Conservation (phyloP, 2,113 vertebrate species). For the Otus sunia region DNA sequence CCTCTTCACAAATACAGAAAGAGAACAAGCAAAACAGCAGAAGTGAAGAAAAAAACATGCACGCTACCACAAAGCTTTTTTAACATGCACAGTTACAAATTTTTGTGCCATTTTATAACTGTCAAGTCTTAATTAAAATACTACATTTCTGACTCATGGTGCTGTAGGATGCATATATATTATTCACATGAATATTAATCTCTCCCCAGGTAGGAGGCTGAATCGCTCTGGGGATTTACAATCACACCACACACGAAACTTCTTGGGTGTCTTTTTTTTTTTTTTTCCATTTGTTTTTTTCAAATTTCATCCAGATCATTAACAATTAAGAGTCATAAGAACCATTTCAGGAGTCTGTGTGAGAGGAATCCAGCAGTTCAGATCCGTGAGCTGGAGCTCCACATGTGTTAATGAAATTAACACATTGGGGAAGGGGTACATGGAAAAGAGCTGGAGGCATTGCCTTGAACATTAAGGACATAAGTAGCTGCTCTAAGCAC, state of each 20-base stretch:
- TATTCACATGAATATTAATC: conserved; percentile 57
- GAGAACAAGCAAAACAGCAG: conserved; percentile 22
- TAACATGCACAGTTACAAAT: conserved; percentile 10
- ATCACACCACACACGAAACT: neutral
- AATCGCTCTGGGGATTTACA: conserved; percentile 28
- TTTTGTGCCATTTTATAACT: conserved; percentile 26
- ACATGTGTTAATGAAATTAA: neutral
- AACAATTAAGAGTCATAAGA: neutral
- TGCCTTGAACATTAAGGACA: neutral
- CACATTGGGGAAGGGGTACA: neutral
- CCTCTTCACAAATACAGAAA: neutral
- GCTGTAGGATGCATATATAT: conserved; percentile 49
- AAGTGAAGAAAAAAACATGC: neutral
- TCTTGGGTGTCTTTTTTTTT: neutral
- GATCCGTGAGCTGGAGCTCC: neutral
- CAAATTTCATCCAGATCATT: neutral
- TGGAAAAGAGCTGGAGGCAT: neutral
- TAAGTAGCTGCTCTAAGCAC: neutral
- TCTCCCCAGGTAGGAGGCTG: conserved; percentile 46
- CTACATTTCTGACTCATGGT: conserved; percentile 54
- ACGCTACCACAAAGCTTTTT: neutral
- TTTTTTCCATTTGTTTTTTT: neutral
- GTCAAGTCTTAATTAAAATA: conserved; percentile 57
- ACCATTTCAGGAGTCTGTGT: neutral
- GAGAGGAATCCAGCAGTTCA: neutral